phyloP scores from a whole-genome alignment of 2,888 invertebrate species.

The Plagodis dolabraria region DNA sequence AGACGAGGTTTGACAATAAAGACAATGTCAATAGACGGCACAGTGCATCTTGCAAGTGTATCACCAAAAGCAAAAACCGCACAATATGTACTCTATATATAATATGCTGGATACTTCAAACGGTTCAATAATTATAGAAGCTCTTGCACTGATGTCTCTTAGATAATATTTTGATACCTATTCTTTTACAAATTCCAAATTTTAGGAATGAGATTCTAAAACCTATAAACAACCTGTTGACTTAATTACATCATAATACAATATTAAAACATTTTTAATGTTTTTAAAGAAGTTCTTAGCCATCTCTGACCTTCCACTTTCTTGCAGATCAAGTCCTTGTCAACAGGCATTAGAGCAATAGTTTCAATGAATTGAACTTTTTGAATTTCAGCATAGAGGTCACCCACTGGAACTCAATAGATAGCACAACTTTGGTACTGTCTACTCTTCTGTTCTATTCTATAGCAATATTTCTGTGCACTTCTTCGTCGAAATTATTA shows the following conservation, averaged over 20 bases:
- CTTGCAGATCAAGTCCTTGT: conserved; percentile 23
- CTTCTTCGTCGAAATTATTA: conserved; percentile 62
- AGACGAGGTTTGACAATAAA: conserved; percentile 91
- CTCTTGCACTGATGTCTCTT: conserved; percentile 44
- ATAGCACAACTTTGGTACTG: conserved; percentile 62
- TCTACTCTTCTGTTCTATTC: conserved; percentile 53
- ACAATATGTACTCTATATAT: conserved; percentile 55
- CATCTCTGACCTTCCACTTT: conserved; percentile 29
- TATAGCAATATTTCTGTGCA: conserved; percentile 66
- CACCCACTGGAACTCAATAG: conserved; percentile 60
- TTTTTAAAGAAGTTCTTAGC: conserved; percentile 20
- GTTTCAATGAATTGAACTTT: conserved; percentile 45
- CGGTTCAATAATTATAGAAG: conserved; percentile 51
- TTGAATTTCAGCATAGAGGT: conserved; percentile 50
- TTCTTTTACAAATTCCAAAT: no score
- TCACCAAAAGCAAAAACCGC: conserved; percentile 72
- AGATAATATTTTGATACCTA: no score
- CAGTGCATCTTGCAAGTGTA: conserved; percentile 76
- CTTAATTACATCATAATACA: neutral
- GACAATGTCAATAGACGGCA: conserved; percentile 68
- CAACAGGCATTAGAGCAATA: conserved; percentile 34
- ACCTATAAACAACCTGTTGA: neutral
- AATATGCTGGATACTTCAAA: conserved; percentile 52
- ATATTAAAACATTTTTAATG: neutral
- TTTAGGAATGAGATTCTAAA: neutral